These are phyloP conservation scores for Pelobates cultripes DNA, from an alignment of 2,797 vertebrate species.

Conservation along the genomic window DNA sequence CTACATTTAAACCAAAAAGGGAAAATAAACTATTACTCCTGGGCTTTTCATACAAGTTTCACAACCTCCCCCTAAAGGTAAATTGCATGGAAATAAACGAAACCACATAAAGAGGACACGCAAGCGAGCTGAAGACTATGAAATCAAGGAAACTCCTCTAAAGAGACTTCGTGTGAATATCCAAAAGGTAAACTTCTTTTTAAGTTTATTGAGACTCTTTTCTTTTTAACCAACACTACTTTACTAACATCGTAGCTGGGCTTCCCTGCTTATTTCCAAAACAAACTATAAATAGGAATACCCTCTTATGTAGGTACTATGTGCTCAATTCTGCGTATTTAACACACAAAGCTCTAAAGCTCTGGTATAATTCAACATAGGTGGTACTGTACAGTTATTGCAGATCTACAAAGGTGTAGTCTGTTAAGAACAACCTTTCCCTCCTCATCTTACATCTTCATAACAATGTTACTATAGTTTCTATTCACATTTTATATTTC, in stretches of 20 bases:
- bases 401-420: too few relatives aligned
- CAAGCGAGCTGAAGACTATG: slow-evolving; percentile 69
- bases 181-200: slow-evolving; percentile 72
- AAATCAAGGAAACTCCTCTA: slow-evolving; percentile 69
- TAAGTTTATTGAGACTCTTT: not conserved
- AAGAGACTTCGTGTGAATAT: slow-evolving; percentile 76
- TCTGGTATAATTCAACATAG: too few relatives aligned
- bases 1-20: slow-evolving; percentile 22
- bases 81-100: slow-evolving; percentile 76
- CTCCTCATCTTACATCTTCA: too few relatives aligned
- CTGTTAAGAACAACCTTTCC: too few relatives aligned
- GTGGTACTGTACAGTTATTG: too few relatives aligned
- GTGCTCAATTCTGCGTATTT: too few relatives aligned
- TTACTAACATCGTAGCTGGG: slow-evolving; percentile 30
- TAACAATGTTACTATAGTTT: too few relatives aligned
- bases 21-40: slow-evolving; percentile 21
- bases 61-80: slow-evolving; percentile 70
- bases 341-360: too few relatives aligned
- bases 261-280: not conserved
- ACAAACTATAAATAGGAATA: too few relatives aligned
- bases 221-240: not conserved
- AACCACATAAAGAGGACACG: slow-evolving; percentile 70
- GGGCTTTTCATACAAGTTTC: slow-evolving; percentile 66
- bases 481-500: too few relatives aligned
- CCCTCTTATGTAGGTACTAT: too few relatives aligned